Evolutionary conservation across 2,888 invertebrate genomes (phyloP).

Genomic region (Notodonta dromedarius): DNA sequence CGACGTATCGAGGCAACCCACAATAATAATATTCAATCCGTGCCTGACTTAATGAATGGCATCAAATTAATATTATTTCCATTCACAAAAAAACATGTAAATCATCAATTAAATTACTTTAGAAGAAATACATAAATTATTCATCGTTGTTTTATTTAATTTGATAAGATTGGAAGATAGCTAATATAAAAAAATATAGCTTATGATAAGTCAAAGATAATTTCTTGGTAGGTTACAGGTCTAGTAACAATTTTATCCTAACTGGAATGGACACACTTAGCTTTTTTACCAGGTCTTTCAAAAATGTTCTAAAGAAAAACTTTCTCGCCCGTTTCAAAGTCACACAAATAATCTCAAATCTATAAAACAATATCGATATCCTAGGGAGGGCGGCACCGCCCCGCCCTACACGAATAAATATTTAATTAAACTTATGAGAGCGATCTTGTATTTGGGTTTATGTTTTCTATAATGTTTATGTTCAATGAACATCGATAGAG

Average conservation of each 20-base stretch:
- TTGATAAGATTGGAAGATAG: neutral
- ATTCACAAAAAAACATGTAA: neutral
- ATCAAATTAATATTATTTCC: neutral
- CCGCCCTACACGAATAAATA: slow-evolving; percentile 81
- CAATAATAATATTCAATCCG: neutral
- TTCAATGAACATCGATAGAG: slow-evolving; percentile 1
- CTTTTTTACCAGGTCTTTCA: too few relatives aligned
- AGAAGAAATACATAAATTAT: neutral
- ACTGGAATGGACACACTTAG: neutral
- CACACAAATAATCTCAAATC: slow-evolving; percentile 64
- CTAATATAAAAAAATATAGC: neutral
- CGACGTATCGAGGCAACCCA: neutral
- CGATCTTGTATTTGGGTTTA: slow-evolving; percentile 53
- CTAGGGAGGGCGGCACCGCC: slow-evolving; percentile 63
- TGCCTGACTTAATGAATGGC: neutral
- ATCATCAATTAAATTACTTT: neutral
- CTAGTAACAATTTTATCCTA: too few relatives aligned
- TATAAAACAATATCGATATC: slow-evolving; percentile 81
- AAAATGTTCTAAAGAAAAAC: too few relatives aligned
- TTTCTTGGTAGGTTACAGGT: too few relatives aligned
- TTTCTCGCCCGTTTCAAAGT: slow-evolving; percentile 43
- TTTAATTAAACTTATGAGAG: slow-evolving; percentile 81
- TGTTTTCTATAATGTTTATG: slow-evolving; percentile 37
- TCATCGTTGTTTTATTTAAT: neutral
- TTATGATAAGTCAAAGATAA: too few relatives aligned